Base-by-base conservation (phyloP, 2,888 invertebrate species). In the Linyphia triangularis region DNA sequence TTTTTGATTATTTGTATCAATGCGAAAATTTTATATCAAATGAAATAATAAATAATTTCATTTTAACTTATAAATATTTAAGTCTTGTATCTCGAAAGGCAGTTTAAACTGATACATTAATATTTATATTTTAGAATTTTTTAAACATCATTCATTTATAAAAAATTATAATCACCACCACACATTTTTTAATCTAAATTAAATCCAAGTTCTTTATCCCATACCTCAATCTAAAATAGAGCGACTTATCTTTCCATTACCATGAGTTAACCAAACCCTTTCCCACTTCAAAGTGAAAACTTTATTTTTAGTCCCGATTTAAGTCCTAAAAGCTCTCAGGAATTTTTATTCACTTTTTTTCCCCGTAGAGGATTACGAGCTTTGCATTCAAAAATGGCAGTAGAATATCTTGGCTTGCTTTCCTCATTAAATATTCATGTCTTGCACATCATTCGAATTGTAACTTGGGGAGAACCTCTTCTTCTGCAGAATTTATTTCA, bases 361-460 rank as follows among this genome's bases (percentile, higher is more conserved):
- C 43, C 37, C 40, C 19, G 24, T 26, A 16, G 16, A 22, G 82
- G 82, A 82, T 82, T 82, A 72, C 72, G 61, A 59, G 61, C 72
- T 82, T 72, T 72, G 82, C 82, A 82, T 82, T 82, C 61, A 72
- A 63, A 82, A 30, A 70, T 72, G 82, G 82, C 37, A 57, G 16
- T 61, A 37, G 26, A 33, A 51, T 28, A 24, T 59, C 82, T 59
- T 61, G 10, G 82, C 72, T 43, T 77, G 67, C 65, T 28, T 16
- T 28, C 33, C 59, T 85, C 84, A 85, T 85, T 77, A 85, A 85
- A 85, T 85, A 85, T 85, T 85, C 77, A 85, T 85, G 84, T 33
- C 77, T 28, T 51, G 67, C 33, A 57, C 30, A 51, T 57, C 33
- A 30, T 73, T 70, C 37, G 37, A 59, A 37, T 19, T 9, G 26